Conservation (phyloP, 2,888 invertebrate genomes). For the Lochmaea capreae region DNA sequence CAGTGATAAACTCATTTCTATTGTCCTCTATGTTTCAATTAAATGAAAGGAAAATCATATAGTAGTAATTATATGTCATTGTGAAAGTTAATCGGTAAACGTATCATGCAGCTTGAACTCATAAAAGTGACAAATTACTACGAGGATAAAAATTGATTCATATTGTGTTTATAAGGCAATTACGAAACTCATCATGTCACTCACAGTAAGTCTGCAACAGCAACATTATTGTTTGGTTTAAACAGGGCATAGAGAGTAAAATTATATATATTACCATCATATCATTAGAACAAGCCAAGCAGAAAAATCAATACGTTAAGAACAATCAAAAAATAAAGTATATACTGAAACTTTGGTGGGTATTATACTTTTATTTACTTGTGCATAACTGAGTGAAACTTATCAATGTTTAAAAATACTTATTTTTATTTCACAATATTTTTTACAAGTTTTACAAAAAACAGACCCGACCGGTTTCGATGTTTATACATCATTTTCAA, state of each 20-base stretch:
- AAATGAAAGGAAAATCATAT: not conserved
- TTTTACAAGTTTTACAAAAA: too few relatives aligned
- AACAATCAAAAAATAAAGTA: not conserved
- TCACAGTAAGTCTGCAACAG: slow-evolving; percentile 7
- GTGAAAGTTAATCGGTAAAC: not conserved
- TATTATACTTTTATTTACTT: not conserved
- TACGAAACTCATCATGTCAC: not conserved
- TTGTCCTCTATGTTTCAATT: not conserved
- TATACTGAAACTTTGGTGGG: not conserved
- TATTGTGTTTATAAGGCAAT: not conserved
- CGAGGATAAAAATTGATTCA: not conserved
- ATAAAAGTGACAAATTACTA: not conserved
- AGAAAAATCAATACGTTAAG: slow-evolving; percentile 23
- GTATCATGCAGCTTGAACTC: not conserved
- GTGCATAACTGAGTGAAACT: not conserved
- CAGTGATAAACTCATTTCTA: too few relatives aligned
- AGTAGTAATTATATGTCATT: not conserved
- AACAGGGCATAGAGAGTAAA: slow-evolving; percentile 30
- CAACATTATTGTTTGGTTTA: slow-evolving; percentile 25
- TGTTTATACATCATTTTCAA: too few relatives aligned
- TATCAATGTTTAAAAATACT: too few relatives aligned
- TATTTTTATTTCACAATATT: too few relatives aligned
- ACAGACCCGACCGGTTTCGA: too few relatives aligned
- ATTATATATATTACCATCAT: slow-evolving; percentile 17
- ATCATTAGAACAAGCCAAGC: slow-evolving; percentile 22